Evolutionary conservation across 1,140 invertebrate genomes (phyloP), one percentile per base, ranked within the genome.

Genomic region (Achatina immaculata): DNA sequence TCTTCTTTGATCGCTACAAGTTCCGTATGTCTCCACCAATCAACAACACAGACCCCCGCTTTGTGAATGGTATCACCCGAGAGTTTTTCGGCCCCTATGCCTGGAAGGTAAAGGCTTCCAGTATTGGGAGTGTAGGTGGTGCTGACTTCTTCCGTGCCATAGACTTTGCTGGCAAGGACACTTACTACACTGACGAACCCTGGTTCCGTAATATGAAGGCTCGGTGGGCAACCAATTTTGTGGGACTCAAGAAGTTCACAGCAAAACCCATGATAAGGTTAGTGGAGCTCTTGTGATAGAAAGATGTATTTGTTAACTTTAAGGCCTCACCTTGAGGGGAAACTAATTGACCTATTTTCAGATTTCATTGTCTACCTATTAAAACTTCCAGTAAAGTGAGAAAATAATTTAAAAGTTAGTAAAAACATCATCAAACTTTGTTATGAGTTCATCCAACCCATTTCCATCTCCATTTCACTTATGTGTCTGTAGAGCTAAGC

Each of bases 1-100:
- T 95, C 28, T 98, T 95, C 89, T 99, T 97, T 96, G 97, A 99
- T 88, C 93, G 96, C 65, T 97, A 98, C 89, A 98, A 98, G 91
- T 99, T 99, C 90, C 95, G 86, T 34, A 88, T 89, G 78, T 87
- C 89, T 14, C 89, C 88, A 24, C 87, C 88, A 2, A 65, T 96
- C 0, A 97, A 98, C 89, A 90, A 91, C 62, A 86, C 85, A 91
- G 96, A 86, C 96, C 96, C 43, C 93, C 95, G 79, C 34, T 88
- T 87, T 81, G 78, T 82, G 6, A 86, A 88, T 68, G 88, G 86
- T 0, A 86, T 87, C 42, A 89, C 88, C 1, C 80, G 89, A 72
- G 88, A 91, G 83, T 91, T 87, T 80, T 99, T 99, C 91, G 98
- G 96, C 28, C 98, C 98, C 0, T 97, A 95, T 90, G 97, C 97